Percentiles rank a stretch among this genome's conserved stretches.
Evolutionary conservation across 2,888 invertebrate species (phyloP).

Genomic region (Automeris io): DNA sequence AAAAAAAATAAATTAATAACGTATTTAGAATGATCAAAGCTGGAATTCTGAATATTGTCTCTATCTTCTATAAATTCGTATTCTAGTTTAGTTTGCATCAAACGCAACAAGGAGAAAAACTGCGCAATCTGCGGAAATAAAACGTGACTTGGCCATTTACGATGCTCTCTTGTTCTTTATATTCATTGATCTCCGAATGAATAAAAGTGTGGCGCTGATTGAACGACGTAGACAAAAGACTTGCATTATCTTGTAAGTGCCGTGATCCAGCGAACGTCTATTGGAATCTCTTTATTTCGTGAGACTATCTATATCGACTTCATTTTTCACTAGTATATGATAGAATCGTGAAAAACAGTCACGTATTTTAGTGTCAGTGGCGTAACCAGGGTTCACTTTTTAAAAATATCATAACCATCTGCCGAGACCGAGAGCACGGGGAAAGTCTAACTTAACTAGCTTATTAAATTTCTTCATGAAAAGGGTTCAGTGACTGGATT

Average conservation of each 20-base stretch:
- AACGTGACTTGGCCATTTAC: slow-evolving; percentile 24
- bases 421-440: slow-evolving; percentile 22
- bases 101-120: not conserved
- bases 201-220: slow-evolving; percentile 38
- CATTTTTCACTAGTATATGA: slow-evolving; percentile 40
- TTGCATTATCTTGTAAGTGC: slow-evolving; percentile 49
- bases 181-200: slow-evolving; percentile 34
- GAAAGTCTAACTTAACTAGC: slow-evolving; percentile 25
- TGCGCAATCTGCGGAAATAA: slow-evolving; percentile 20
- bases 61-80: not conserved
- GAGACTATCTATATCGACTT: slow-evolving; percentile 40
- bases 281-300: slow-evolving; percentile 46
- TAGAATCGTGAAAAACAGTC: slow-evolving; percentile 51
- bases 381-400: slow-evolving; percentile 34
- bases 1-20: too few relatives aligned
- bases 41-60: not conserved
- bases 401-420: slow-evolving; percentile 55
- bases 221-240: slow-evolving; percentile 50
- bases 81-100: not conserved
- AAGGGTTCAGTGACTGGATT: slow-evolving; percentile 28
- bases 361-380: slow-evolving; percentile 56
- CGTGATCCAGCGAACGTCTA: slow-evolving; percentile 42
- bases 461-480: slow-evolving; percentile 48
- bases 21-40: not conserved
- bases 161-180: slow-evolving; percentile 29